A percentile compares a stretch with the other conserved stretches of the same genome.
Evolutionary conservation across 2,797 vertebrate species (phyloP).

Genomic region (Neomorphus geoffroyi): DNA sequence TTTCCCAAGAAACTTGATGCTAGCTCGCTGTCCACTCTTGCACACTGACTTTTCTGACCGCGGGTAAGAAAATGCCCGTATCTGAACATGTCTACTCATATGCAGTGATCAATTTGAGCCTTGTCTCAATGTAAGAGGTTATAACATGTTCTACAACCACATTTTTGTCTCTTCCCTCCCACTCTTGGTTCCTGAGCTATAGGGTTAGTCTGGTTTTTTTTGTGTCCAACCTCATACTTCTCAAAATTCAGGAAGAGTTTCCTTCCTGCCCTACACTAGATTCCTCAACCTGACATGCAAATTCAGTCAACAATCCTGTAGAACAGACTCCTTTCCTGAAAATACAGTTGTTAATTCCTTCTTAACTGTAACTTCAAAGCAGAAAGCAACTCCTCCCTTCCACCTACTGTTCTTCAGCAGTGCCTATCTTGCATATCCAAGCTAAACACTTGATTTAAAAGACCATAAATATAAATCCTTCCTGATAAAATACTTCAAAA

Average conservation of each 20-base stretch:
- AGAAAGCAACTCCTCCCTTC: conserved; percentile 20
- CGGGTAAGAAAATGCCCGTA: too few relatives aligned
- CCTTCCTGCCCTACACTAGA: not conserved
- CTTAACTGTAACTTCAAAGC: conserved; percentile 36
- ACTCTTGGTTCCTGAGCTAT: too few relatives aligned
- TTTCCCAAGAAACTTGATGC: too few relatives aligned
- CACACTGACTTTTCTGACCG: too few relatives aligned
- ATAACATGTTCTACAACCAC: too few relatives aligned
- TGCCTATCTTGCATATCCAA: conserved; percentile 15
- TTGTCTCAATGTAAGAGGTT: too few relatives aligned
- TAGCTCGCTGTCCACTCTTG: too few relatives aligned
- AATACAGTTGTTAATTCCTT: conserved; percentile 31
- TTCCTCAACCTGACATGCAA: not conserved
- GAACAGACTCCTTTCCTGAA: conserved; percentile 3
- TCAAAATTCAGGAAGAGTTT: not conserved
- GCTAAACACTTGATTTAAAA: conserved; percentile 2
- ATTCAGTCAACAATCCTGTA: not conserved
- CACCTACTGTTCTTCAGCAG: not conserved
- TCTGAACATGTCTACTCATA: too few relatives aligned
- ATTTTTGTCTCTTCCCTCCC: too few relatives aligned
- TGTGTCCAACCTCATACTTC: not conserved
- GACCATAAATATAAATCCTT: conserved; percentile 17
- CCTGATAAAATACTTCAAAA: conserved; percentile 32
- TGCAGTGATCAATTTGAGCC: too few relatives aligned
- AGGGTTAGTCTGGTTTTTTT: too few relatives aligned